Evolutionary conservation across 2,888 invertebrate species (phyloP), one percentile per base, ranked within the genome.

Genomic region (Cremastinae sp.): DNA sequence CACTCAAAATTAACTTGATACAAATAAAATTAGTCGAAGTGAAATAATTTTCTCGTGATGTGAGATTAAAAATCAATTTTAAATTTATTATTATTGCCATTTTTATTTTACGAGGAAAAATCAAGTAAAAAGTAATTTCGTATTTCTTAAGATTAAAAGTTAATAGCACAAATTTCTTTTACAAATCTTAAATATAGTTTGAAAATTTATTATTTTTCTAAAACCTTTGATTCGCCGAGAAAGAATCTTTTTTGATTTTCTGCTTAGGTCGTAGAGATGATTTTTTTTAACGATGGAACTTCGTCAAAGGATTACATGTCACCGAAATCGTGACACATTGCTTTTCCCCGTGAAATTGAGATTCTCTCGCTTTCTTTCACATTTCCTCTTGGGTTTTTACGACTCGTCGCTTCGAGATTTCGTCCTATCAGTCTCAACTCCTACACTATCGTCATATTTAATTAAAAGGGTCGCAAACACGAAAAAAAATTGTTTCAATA

Each of bases 321-420:
- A 70, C 45, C 53, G 51, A 53, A 65, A 70, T 65, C 59, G 53
- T 41, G 64, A 62, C 58, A 28, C 43, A 18, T n/a, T 22, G 59
- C 62, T 62, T 39, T 70, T 78, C 56, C 49, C 56, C 55, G 71
- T 78, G 74, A 71, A 78, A 78, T 75, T 66, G 66, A 78, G 70
- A 69, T 65, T 47, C 59, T 43, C 65, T 59, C 64, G 69, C 12
- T 18, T 43, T 62, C 43, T 10, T 56, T 16, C 47, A 51, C 22
- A 16, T 7, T 47, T 49, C 51, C 16, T 14, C 43, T 65, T 20
- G 41, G 28, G 12, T 43, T 43, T 39, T 47, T 58, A 37, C 65
- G 59, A 53, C 41, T 56, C 65, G 58, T 65, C 58, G 49, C 41
- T 41, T n/a, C 39, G 58, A 22, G 28, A 3, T 18, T 22, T 39